Evolutionary conservation across 2,113 vertebrate species (phyloP).

Genomic region (Rhagologus leucostigma): DNA sequence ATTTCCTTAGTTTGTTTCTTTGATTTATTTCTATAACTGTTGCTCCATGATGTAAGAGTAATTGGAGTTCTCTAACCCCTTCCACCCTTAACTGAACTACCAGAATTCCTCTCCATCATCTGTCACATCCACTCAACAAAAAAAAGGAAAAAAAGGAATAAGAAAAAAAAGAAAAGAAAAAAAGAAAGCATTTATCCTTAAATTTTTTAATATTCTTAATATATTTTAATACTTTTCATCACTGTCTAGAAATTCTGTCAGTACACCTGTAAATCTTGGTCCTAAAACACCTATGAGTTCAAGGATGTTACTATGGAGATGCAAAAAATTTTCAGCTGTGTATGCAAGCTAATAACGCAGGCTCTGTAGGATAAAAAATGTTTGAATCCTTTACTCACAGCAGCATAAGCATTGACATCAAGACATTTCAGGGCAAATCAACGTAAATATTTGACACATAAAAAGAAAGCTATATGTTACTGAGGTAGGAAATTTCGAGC

Average conservation of each 20-base stretch:
- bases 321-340: neutral
- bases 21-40: neutral
- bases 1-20: neutral
- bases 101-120: neutral
- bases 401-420: neutral
- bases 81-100: neutral
- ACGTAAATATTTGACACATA: neutral
- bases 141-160: too few species aligned
- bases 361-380: neutral
- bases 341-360: neutral
- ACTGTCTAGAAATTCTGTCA: neutral
- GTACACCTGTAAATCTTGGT: neutral
- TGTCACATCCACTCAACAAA: neutral
- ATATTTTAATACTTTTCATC: neutral
- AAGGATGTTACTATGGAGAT: neutral
- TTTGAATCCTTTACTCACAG: neutral
- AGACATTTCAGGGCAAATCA: neutral
- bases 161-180: rapidly evolving
- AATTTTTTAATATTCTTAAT: neutral
- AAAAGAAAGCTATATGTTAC: neutral
- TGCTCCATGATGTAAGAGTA: neutral
- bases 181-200: neutral
- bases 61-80: neutral
- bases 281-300: neutral
- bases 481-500: neutral